Evolutionary conservation across 2,797 vertebrate genomes (phyloP), one percentile per base, ranked within the genome.

Genomic region (Zenarchopterus dispar): DNA sequence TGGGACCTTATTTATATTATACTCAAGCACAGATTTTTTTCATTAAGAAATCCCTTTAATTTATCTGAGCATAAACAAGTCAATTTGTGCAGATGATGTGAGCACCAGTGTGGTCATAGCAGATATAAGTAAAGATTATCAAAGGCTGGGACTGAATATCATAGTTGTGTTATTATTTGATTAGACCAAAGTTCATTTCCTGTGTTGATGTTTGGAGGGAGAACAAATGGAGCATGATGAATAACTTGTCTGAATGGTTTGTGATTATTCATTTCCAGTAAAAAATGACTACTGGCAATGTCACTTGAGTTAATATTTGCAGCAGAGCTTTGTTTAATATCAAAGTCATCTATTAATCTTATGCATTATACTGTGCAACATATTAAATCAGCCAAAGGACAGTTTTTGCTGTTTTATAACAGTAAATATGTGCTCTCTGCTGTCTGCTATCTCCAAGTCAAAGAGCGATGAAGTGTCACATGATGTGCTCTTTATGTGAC

Each of bases 111-210:
- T 62, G 66, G 78, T 75, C 2, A 44, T 71, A 78, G 70, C 24
- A 57, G 21, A 33, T 28, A 58, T 70, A 50, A 55, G 56, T 56
- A 33, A 28, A 42, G 1, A 62, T 58, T 18, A 33, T 4, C 8
- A 66, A 41, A 26, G 16, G 6, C 31, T 67, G 23, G 16, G 62
- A 28, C 5, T 69, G 36, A 63, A 50, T 36, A 13, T 36, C 33
- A 36, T 2, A 9, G 64, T 52, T 74, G 36, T 74, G 54, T 50
- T 56, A 36, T 65, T 66, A 70, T 81, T 71, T 64, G 61, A 79
- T 64, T 63, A 75, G 16, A 77, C 26, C 53, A 44, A 36, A 23
- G 45, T 75, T 78, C 0, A 69, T 87, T 88, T 83, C 73, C 61
- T 74, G 66, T 69, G 33, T 36, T 36, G 28, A 23, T 63, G 45